Evolutionary conservation across 2,113 vertebrate genomes (phyloP).

Genomic region (Petromus typicus): DNA sequence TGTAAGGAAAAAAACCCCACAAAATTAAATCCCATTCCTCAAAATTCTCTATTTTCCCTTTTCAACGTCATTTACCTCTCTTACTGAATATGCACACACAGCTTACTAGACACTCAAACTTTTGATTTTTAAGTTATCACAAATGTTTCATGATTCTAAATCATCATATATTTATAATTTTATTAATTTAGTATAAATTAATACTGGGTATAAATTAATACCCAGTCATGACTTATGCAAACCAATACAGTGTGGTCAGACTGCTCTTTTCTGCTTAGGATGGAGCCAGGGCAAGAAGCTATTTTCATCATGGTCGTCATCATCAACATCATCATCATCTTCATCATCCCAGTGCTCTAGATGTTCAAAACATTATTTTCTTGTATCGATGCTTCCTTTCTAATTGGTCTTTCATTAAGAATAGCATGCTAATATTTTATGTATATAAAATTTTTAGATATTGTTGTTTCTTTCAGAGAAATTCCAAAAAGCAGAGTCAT

Average conservation of each 20-base stretch:
- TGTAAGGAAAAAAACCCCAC: not conserved
- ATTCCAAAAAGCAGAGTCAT: not conserved
- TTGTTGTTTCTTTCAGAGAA: not conserved
- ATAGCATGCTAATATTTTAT: not conserved
- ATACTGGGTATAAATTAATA: no score
- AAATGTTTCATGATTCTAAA: not conserved
- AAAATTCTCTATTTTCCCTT: not conserved
- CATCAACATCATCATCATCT: not conserved
- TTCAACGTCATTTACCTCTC: not conserved
- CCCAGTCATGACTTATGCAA: not conserved
- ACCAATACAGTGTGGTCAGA: accelerated
- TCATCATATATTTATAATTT: not conserved
- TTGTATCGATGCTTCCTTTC: not conserved
- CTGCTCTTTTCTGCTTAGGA: not conserved
- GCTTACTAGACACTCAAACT: not conserved
- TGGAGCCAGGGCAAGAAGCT: not conserved
- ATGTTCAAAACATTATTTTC: not conserved
- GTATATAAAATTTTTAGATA: not conserved
- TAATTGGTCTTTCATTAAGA: not conserved
- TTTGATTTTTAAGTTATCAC: not conserved
- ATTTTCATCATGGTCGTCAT: not conserved
- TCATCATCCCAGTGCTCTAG: not conserved
- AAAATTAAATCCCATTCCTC: not conserved
- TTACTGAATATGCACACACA: not conserved
- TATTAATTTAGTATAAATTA: not conserved